Evolutionary conservation across 92 coral and sea anemone species (phyloP).

Genomic region (Porites lobata): DNA sequence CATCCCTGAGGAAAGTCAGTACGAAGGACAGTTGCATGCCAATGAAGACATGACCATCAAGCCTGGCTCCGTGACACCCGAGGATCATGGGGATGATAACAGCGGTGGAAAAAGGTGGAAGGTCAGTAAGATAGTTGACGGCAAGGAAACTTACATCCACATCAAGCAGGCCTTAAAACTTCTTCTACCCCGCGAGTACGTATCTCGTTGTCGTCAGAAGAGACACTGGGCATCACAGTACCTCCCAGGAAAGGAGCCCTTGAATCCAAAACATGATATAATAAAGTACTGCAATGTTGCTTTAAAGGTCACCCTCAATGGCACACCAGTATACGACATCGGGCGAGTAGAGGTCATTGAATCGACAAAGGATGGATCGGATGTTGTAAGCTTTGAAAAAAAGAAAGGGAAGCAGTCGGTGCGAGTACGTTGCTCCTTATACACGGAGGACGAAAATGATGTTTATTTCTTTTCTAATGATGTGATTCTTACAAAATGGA

Average conservation of each 20-base stretch:
- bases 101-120: constrained; percentile 14
- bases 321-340: constrained; percentile 20
- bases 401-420: background rate
- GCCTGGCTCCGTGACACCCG: background rate
- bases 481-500: background rate
- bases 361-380: constrained; percentile 46
- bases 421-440: constrained; percentile 29
- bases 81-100: background rate
- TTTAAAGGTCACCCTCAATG: constrained; percentile 28
- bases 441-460: background rate
- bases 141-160: constrained; percentile 29
- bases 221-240: constrained; percentile 70
- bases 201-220: constrained; percentile 56
- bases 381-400: constrained; percentile 36
- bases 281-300: constrained; percentile 60
- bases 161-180: constrained; percentile 50
- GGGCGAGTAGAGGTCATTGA: constrained; percentile 60
- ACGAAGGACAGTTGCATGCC: background rate
- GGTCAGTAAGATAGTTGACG: constrained; percentile 21
- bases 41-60: background rate
- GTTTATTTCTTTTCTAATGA: background rate
- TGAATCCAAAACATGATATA: constrained; percentile 69
- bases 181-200: constrained; percentile 48
- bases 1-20: background rate
- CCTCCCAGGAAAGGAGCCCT: constrained; percentile 67